Evolutionary conservation across 2,113 vertebrate species (phyloP).

Genomic region (Amblyornis subalaris): DNA sequence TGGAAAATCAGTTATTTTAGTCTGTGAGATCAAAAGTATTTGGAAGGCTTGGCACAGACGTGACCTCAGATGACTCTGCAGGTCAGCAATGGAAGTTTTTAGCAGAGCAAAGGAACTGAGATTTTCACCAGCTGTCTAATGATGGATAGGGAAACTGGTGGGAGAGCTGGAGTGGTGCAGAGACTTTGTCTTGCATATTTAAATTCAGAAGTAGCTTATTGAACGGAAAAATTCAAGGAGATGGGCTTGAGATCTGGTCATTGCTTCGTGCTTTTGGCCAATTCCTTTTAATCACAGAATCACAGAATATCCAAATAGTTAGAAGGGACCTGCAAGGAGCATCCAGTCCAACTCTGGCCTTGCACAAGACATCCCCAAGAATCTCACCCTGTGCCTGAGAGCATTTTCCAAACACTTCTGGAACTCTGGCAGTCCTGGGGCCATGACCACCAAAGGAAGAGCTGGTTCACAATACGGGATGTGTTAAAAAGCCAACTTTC

Average conservation of each 20-base stretch:
- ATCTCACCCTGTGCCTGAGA: background rate
- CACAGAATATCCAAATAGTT: background rate
- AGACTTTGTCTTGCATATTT: background rate
- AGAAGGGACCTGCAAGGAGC: background rate
- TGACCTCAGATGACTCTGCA: background rate
- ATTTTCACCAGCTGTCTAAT: background rate
- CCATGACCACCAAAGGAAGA: background rate
- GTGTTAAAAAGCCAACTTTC: background rate
- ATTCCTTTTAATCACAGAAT: background rate
- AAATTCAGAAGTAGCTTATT: background rate
- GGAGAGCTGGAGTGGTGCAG: background rate
- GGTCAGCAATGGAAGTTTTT: background rate
- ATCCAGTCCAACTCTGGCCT: background rate
- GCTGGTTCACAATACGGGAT: background rate
- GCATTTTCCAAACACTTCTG: background rate
- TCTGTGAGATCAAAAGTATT: background rate
- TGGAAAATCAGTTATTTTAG: background rate
- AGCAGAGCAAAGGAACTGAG: background rate
- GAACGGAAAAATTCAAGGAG: background rate
- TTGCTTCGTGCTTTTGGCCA: rapidly evolving
- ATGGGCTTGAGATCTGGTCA: background rate
- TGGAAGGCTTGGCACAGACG: background rate
- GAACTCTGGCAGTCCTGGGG: background rate
- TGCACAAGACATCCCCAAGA: background rate
- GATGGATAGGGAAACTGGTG: background rate